A percentile compares a stretch with the other conserved stretches of the same genome.
These are phyloP conservation scores for Leptinotarsa rubiginosa DNA, from an alignment of 2,888 invertebrate species.

Conservation along the genomic window DNA sequence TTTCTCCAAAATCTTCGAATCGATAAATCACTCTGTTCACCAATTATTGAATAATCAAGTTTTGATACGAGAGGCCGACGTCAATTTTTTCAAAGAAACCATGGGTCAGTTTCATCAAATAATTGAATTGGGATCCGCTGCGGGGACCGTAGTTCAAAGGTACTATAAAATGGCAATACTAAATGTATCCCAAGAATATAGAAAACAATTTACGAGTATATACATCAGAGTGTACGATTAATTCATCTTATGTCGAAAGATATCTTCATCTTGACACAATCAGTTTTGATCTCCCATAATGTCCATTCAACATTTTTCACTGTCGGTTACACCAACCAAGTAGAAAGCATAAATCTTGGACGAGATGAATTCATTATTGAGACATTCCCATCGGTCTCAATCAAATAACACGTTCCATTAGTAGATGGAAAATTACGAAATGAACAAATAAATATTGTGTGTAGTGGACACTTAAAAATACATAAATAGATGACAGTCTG, in stretches of 20 bases:
- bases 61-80: no score
- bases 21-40: no score
- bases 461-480: slow-evolving; percentile 14
- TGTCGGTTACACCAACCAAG: slow-evolving; percentile 7
- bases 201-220: neutral
- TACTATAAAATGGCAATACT: no score
- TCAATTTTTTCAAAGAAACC: no score
- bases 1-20: no score
- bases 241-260: neutral
- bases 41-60: no score
- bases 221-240: no score
- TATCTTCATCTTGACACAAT: neutral
- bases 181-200: no score
- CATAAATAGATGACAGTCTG: slow-evolving; percentile 29
- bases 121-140: no score
- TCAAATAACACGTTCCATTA: slow-evolving; percentile 7
- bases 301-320: slow-evolving; percentile 21
- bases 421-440: slow-evolving; percentile 25
- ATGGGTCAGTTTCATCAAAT: no score
- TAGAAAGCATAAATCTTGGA: slow-evolving; percentile 3
- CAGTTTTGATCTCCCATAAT: neutral
- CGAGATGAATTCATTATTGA: slow-evolving; percentile 13
- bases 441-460: slow-evolving; percentile 31
- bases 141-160: no score
- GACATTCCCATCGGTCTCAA: slow-evolving; percentile 14